These are phyloP conservation scores for Argya squamiceps DNA, from an alignment of 2,797 vertebrate genomes.

Conservation along the genomic window DNA sequence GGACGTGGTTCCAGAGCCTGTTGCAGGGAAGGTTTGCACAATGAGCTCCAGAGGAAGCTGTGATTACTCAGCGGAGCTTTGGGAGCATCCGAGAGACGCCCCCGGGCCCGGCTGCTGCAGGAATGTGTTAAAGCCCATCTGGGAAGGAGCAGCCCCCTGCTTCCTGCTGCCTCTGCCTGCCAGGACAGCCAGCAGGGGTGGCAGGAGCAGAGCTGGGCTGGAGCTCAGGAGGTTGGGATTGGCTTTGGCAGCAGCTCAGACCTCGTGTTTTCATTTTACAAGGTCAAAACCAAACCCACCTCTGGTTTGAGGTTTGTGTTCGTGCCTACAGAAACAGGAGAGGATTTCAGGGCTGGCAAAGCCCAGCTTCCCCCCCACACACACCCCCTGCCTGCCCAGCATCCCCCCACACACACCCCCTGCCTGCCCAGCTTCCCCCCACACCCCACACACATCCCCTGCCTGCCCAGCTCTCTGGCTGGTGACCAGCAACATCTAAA, in stretches of 20 bases:
- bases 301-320: conserved; percentile 20
- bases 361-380: not conserved
- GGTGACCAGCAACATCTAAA: not conserved
- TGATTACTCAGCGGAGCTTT: not conserved
- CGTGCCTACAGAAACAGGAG: conserved; percentile 2
- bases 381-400: not conserved
- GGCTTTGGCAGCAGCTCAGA: conserved; percentile 25
- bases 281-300: conserved; percentile 47
- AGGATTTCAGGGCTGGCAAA: not conserved
- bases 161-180: conserved; percentile 41
- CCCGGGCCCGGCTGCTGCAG: not conserved
- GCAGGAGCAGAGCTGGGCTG: not conserved
- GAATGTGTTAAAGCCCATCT: conserved; percentile 4
- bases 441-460: not conserved
- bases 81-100: not conserved
- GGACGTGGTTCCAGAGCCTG: not conserved
- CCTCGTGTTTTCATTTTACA: not conserved
- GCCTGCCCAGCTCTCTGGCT: not conserved
- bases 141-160: not conserved
- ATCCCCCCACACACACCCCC: not conserved
- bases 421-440: too few relatives aligned
- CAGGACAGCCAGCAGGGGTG: not conserved
- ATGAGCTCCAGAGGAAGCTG: not conserved
- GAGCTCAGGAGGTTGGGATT: not conserved
- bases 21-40: not conserved